A percentile compares a stretch with the other conserved stretches of the same genome.
These are phyloP conservation scores for Hofmannophila pseudospretella DNA, from an alignment of 2,888 invertebrate species.

Conservation along the genomic window DNA sequence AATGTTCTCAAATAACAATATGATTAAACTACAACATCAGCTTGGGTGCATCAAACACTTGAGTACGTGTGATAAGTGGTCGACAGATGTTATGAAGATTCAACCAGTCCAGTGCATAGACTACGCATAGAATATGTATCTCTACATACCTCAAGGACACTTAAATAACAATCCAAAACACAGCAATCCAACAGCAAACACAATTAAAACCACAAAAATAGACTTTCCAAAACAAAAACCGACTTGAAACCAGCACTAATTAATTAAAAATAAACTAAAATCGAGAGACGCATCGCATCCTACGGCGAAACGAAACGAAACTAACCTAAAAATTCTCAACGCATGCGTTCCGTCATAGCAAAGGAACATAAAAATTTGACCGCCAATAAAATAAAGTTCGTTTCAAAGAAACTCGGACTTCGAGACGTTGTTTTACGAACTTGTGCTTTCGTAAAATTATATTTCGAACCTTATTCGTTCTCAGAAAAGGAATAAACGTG, in stretches of 20 bases:
- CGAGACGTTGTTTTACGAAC: slow-evolving; percentile 4
- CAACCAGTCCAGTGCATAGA: background rate
- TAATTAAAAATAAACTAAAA: slow-evolving; percentile 26
- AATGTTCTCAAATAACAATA: too few relatives aligned
- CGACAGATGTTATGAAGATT: background rate
- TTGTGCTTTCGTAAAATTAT: background rate
- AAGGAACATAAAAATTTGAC: slow-evolving; percentile 63
- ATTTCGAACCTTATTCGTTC: slow-evolving; percentile 30
- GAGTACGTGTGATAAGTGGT: too few relatives aligned
- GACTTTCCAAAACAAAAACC: slow-evolving; percentile 5
- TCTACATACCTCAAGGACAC: background rate
- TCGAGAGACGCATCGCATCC: slow-evolving; percentile 31
- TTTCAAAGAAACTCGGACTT: slow-evolving; percentile 50
- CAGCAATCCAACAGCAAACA: slow-evolving; percentile 10
- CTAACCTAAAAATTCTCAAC: slow-evolving; percentile 62
- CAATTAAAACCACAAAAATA: slow-evolving; percentile 2
- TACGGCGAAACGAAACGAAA: slow-evolving; percentile 45
- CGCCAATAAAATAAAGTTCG: slow-evolving; percentile 54
- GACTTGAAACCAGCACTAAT: slow-evolving; percentile 12
- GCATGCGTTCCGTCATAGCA: slow-evolving; percentile 36
- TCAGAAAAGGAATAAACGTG: background rate
- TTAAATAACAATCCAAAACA: slow-evolving; percentile 4
- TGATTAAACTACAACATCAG: too few relatives aligned
- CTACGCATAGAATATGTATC: too few relatives aligned
- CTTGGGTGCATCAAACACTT: too few relatives aligned